Base-by-base conservation (phyloP, 2,113 vertebrate genomes). In the Chrysemys picta region DNA sequence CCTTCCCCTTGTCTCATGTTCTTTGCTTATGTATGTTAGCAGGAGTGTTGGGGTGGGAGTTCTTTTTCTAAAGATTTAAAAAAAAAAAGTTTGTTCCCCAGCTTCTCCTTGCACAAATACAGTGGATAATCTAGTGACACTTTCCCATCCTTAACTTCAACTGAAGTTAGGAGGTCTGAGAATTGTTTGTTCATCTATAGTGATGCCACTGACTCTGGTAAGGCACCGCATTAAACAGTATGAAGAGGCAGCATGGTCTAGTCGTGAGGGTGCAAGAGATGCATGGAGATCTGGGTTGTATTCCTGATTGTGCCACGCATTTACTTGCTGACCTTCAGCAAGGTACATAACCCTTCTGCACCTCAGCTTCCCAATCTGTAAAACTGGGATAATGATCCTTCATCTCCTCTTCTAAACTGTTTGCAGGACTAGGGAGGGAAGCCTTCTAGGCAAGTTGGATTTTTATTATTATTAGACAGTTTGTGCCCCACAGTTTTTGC, bases 291-390 rank as follows among this genome's bases (percentile, higher is more conserved):
- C 8, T 10, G 8, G 10, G 24, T 9, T 24, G 11, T 10, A 4
- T 24, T 80, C 75, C 72, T 80, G 65, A 24, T 0, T 0, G 53
- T 62, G 27, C 35, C 47, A 76, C 29, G 13, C 42, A 25, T 24
- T 76, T 38, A 12, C 31, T 4, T 1, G 35, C 52, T 91, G 53
- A 53, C 59, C 88, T 91, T 84, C 62, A 21, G 6, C 13, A 45
- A 76, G 24, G 5, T 45, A 45, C 42, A 8, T 35, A 52, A 57
- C 11, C 12, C 17, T 90, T 16, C 72, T 82, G 69, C 1, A 0
- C 22, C 54, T 93, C 42, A 1, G 0, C n/a, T 42, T 8, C 0
- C 0, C 88, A 65, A 62, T n/a, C 69, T 75, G 27, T 65, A 24
- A 75, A 42, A 35, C 1, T 69, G 35, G 57, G 27, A 80, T 69